Base-by-base conservation (phyloP, 2,797 vertebrate species). In the Lagorchestes hirsutus region DNA sequence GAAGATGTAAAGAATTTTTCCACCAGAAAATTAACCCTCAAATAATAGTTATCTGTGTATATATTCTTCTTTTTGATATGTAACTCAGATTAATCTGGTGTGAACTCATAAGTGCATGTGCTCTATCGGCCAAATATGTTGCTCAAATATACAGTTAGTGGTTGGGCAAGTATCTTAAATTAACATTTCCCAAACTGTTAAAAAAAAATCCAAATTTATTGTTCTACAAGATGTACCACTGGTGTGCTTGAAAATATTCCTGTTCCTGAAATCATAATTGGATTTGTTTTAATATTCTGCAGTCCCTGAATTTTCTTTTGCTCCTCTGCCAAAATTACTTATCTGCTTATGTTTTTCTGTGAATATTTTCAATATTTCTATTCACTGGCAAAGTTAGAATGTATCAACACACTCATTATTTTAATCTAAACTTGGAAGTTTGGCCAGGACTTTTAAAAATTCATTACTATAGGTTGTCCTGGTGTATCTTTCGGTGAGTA, bases 221-320 rank as follows among this genome's bases (percentile, higher is more conserved):
- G 46, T 94, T 93, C 92, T 22, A 0, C 58, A 94, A 92, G 6
- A 24, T 93, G 54, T n/a, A 14, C 2, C 31, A 55, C 91, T 93
- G 54, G 62, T 57, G 40, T 57, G n/a, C 3, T 55, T n/a, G 55
- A 52, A 94, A 95, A 91, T 11, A 62, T 12, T 40, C 6, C 52
- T 52, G 16, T 62, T 95, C 24, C n/a, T 82, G 3, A 93, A 82
- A 62, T 93, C 50, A 90, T 13, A 56, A 90, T 14, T 92, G 67
- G 62, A 52, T 92, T 67, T 94, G 34, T 58, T 95, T 94, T 87
- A 27, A 95, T 87, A 87, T 62, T 91, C 57, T 91, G 94, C 52
- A 8, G 54, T 90, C 93, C 82, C 46, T 62, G 56, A 9, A 46
- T 90, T 95, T 90, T 54, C 52, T 90, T 95, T 6, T 5, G 6